A percentile compares a stretch with the other conserved stretches of the same genome.
Conservation (phyloP, 2,797 vertebrate species). For the Chelon auratus region DNA sequence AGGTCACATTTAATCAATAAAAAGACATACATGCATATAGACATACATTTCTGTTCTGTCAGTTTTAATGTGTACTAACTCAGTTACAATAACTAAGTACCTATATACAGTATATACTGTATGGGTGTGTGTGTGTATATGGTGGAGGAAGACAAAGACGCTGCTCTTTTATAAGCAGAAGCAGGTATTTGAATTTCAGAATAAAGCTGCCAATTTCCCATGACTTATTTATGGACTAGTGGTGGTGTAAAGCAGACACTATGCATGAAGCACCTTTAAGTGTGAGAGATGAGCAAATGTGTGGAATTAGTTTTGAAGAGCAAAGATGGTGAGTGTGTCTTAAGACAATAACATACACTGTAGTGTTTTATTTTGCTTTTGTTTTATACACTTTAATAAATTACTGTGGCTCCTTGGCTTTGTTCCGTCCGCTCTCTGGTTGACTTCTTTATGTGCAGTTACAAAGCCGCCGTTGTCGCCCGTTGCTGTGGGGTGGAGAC, state of each 20-base stretch:
- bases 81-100: background rate
- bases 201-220: slow-evolving; percentile 55
- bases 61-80: slow-evolving; percentile 13
- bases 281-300: slow-evolving; percentile 40
- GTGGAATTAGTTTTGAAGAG: background rate
- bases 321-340: slow-evolving; percentile 28
- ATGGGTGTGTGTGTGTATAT: slow-evolving; percentile 14
- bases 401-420: slow-evolving; percentile 21
- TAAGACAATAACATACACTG: slow-evolving; percentile 37
- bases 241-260: slow-evolving; percentile 32
- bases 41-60: background rate
- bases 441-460: slow-evolving; percentile 21
- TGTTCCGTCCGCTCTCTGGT: slow-evolving; percentile 1
- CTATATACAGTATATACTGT: background rate
- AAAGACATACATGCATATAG: background rate
- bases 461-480: background rate
- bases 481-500: slow-evolving; percentile 2
- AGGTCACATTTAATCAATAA: slow-evolving; percentile 13
- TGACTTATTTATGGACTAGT: slow-evolving; percentile 44
- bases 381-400: slow-evolving; percentile 75
- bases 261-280: slow-evolving; percentile 43
- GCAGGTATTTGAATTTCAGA: slow-evolving; percentile 11
- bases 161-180: slow-evolving; percentile 9
- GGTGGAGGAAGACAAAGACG: slow-evolving; percentile 8
- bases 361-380: slow-evolving; percentile 23